These are phyloP conservation scores for Eugnorisma glareosa DNA, from an alignment of 2,888 invertebrate genomes.

Conservation along the genomic window DNA sequence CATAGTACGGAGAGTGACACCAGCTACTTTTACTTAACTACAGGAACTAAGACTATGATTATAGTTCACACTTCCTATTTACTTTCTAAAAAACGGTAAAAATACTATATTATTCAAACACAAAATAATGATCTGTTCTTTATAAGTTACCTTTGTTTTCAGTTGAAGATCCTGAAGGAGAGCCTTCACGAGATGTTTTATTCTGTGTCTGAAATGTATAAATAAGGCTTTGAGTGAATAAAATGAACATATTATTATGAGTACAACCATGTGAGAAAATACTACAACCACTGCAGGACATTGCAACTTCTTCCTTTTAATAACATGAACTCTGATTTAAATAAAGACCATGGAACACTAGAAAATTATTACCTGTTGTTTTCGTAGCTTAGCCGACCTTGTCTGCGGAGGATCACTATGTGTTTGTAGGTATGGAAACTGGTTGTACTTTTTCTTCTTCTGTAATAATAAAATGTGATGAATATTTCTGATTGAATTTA, in stretches of 20 bases:
- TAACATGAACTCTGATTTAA: not conserved
- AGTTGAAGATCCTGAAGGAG: conserved; percentile 85
- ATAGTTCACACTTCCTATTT: not conserved
- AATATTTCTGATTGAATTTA: not conserved
- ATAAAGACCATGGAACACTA: not conserved
- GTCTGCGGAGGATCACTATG: conserved; percentile 88
- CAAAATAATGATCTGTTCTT: not conserved
- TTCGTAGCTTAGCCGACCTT: conserved; percentile 90
- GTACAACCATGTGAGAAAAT: not conserved
- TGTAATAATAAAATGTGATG: conserved; percentile 69
- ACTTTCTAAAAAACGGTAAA: too few relatives aligned
- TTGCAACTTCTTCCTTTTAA: not conserved
- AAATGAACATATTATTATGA: not conserved
- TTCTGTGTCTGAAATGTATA: conserved; percentile 75
- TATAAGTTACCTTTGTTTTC: conserved; percentile 82
- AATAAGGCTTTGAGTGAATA: not conserved
- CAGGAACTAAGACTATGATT: not conserved
- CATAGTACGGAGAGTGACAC: not conserved
- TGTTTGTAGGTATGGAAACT: conserved; percentile 86
- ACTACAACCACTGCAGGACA: not conserved
- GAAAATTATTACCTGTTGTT: conserved; percentile 87
- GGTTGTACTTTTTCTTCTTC: conserved; percentile 88
- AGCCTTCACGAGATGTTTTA: conserved; percentile 86
- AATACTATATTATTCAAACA: not conserved
- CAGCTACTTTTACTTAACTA: not conserved